Conservation (phyloP, 2,113 vertebrate genomes). For the Myrmecobius fasciatus region DNA sequence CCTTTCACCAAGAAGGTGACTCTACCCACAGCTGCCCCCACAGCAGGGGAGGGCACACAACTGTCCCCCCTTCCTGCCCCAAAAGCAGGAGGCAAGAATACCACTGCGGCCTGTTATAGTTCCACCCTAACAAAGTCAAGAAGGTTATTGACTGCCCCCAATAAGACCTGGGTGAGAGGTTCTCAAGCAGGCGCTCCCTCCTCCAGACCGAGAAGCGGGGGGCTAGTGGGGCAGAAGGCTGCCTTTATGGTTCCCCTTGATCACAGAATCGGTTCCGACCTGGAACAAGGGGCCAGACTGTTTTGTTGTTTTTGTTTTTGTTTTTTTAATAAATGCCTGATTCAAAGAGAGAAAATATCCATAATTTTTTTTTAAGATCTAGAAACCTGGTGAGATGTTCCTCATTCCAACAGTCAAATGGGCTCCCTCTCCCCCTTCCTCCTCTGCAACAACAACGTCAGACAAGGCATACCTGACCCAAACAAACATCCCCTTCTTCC, state of each 20-base stretch:
- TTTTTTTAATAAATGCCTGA: neutral
- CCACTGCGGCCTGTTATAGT: neutral
- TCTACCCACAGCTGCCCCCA: neutral
- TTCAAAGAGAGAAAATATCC: neutral
- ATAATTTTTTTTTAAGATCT: neutral
- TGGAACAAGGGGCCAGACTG: neutral
- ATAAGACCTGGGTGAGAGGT: no score
- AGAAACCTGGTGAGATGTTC: neutral
- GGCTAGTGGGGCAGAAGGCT: neutral
- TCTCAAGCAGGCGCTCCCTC: no score
- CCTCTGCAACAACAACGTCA: neutral
- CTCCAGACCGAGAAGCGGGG: neutral
- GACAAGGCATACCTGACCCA: neutral
- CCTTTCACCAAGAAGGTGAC: neutral
- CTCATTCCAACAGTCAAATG: neutral
- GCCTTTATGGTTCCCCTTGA: neutral
- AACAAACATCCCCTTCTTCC: neutral
- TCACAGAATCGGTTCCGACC: neutral
- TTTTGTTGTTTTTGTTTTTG: neutral
- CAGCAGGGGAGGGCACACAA: no score
- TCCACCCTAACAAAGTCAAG: neutral
- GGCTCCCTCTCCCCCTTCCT: neutral
- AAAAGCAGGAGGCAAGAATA: neutral
- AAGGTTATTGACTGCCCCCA: neutral
- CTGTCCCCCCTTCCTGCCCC: neutral